phyloP scores from a whole-genome alignment of 1,140 invertebrate genomes.

The Formica selysi region DNA sequence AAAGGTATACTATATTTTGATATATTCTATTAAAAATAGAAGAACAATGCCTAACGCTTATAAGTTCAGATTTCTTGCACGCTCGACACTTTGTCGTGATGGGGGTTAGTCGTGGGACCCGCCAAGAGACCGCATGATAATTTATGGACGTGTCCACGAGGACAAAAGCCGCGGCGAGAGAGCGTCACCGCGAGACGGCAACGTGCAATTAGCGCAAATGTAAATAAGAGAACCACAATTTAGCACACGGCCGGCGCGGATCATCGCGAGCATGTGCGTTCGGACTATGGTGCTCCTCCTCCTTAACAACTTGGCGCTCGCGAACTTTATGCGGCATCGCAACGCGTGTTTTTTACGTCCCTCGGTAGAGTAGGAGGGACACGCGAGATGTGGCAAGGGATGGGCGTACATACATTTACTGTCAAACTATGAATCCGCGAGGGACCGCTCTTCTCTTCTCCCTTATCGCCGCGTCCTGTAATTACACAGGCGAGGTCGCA shows the following conservation, averaged over 20 bases:
- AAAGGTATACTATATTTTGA: neutral
- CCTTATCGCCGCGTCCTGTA: constrained; percentile 71
- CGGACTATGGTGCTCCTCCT: constrained; percentile 30
- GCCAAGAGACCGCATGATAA: constrained; percentile 49
- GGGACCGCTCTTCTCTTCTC: neutral
- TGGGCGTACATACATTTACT: constrained; percentile 75
- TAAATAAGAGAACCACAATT: constrained; percentile 71
- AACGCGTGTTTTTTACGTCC: constrained; percentile 54
- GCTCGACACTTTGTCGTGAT: constrained; percentile 36
- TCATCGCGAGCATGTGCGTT: constrained; percentile 24
- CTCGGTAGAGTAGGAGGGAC: constrained; percentile 28
- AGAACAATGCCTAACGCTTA: constrained; percentile 4
- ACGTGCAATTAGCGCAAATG: constrained; percentile 72
- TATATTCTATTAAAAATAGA: neutral
- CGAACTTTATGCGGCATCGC: constrained; percentile 63
- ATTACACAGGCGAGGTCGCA: constrained; percentile 69
- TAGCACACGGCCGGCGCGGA: constrained; percentile 45
- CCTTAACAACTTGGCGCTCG: constrained; percentile 63
- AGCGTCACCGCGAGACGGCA: constrained; percentile 36
- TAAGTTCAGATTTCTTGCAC: constrained; percentile 36
- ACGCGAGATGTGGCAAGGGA: constrained; percentile 49
- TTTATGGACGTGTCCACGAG: constrained; percentile 49
- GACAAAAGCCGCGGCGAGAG: constrained; percentile 54
- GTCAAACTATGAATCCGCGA: constrained; percentile 74
- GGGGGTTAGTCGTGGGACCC: constrained; percentile 9